These are phyloP conservation scores for Acanthis flammea DNA, from an alignment of 2,797 vertebrate genomes.

Conservation along the genomic window DNA sequence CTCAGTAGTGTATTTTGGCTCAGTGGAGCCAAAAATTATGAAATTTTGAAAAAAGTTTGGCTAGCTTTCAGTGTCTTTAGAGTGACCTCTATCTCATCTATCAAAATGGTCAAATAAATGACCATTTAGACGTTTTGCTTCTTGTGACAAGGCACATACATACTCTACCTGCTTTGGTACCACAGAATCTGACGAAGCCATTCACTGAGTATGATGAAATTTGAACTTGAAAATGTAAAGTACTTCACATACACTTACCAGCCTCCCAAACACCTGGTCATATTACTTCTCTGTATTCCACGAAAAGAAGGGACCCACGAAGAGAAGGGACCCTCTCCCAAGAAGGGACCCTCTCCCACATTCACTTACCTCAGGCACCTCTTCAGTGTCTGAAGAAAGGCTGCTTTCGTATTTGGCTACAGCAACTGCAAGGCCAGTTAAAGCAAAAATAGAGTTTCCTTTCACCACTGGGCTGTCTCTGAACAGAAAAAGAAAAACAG, in stretches of 20 bases:
- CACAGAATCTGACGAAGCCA: neutral
- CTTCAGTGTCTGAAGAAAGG: slow-evolving; percentile 80
- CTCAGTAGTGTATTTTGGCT: no score
- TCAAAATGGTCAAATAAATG: neutral
- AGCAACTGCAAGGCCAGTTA: slow-evolving; percentile 87
- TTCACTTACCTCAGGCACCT: slow-evolving; percentile 78
- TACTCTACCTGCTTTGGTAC: neutral
- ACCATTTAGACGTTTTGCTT: neutral
- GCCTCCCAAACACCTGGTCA: neutral
- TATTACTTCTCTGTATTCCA: neutral
- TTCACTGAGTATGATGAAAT: neutral
- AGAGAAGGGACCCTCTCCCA: no score
- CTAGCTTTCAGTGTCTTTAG: neutral
- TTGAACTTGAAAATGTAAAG: neutral
- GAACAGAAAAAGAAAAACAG: slow-evolving; percentile 9
- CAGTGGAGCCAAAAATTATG: neutral
- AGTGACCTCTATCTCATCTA: neutral
- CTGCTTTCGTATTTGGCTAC: slow-evolving; percentile 88
- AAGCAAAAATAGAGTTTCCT: slow-evolving; percentile 90
- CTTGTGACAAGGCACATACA: neutral
- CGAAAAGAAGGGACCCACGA: neutral
- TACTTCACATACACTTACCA: neutral
- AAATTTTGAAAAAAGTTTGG: neutral
- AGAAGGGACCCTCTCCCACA: neutral
- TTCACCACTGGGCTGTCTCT: slow-evolving; percentile 95